A percentile compares a stretch with the other conserved stretches of the same genome.
These are phyloP conservation scores for Burhinus oedicnemus DNA, from an alignment of 2,113 vertebrate genomes.

Conservation along the genomic window DNA sequence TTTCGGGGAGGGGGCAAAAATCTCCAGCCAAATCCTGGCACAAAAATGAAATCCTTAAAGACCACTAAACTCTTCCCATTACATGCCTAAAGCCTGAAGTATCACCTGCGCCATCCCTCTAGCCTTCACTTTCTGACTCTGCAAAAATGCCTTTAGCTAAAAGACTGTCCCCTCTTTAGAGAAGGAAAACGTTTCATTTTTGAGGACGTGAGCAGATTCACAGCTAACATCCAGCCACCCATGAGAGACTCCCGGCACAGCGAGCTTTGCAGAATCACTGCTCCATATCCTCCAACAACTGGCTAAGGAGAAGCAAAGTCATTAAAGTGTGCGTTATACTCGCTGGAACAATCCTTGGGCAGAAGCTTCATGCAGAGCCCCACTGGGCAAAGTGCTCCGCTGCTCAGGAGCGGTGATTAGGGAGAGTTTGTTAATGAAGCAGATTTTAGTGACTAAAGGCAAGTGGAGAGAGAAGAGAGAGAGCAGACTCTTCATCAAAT, in stretches of 20 bases:
- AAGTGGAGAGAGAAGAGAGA: neutral
- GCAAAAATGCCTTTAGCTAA: neutral
- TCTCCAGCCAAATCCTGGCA: neutral
- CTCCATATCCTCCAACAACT: slow-evolving; percentile 15
- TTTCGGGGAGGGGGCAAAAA: neutral
- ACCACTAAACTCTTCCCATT: neutral
- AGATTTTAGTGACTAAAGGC: slow-evolving; percentile 22
- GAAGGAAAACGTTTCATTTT: neutral
- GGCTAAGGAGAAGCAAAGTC: slow-evolving; percentile 20
- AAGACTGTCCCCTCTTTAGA: neutral
- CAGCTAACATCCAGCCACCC: neutral
- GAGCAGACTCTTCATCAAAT: neutral
- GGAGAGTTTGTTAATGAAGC: slow-evolving; percentile 54
- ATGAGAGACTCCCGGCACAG: neutral
- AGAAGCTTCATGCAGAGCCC: slow-evolving; percentile 27
- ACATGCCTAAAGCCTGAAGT: neutral
- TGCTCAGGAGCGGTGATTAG: slow-evolving; percentile 40
- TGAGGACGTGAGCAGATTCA: neutral
- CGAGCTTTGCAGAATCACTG: neutral
- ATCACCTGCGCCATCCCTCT: neutral
- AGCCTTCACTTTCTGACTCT: neutral
- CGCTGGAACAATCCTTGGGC: slow-evolving; percentile 19
- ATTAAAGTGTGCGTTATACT: neutral
- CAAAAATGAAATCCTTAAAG: neutral
- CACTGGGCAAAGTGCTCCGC: slow-evolving; percentile 16